phyloP scores from a whole-genome alignment of 2,797 vertebrate genomes.

The Cyprinella venusta region DNA sequence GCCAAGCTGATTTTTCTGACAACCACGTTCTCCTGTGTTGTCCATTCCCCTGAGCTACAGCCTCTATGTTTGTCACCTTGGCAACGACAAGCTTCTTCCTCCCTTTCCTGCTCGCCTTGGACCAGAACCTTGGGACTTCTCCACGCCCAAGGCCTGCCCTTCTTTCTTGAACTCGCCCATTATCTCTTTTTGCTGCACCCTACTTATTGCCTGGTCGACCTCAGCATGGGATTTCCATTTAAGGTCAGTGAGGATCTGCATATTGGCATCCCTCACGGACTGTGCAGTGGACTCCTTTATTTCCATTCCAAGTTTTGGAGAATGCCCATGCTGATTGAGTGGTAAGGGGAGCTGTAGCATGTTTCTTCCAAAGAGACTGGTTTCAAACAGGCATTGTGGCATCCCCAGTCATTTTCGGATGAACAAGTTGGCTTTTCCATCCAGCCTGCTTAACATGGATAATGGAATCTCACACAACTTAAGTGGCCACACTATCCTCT shows the following conservation, averaged over 20 bases:
- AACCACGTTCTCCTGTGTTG: slow-evolving; percentile 1
- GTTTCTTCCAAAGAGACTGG: neutral
- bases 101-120: slow-evolving; percentile 7
- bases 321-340: neutral
- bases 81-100: slow-evolving; percentile 40
- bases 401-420: too few relatives aligned
- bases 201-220: neutral
- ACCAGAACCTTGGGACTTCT: too few relatives aligned
- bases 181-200: neutral
- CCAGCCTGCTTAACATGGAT: too few relatives aligned
- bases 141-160: slow-evolving; percentile 29
- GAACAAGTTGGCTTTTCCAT: too few relatives aligned
- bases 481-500: slow-evolving; percentile 29
- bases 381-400: slow-evolving; percentile 7
- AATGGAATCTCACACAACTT: neutral
- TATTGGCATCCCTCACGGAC: neutral
- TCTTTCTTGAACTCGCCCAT: too few relatives aligned
- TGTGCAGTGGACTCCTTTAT: neutral
- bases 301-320: slow-evolving; percentile 9
- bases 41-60: neutral
- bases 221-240: slow-evolving; percentile 23
- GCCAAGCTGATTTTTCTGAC: neutral
- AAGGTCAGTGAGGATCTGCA: neutral
- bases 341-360: slow-evolving; percentile 20
- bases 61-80: neutral